These are phyloP conservation scores for Gastrophysa polygoni DNA, from an alignment of 2,888 invertebrate species.

Conservation along the genomic window DNA sequence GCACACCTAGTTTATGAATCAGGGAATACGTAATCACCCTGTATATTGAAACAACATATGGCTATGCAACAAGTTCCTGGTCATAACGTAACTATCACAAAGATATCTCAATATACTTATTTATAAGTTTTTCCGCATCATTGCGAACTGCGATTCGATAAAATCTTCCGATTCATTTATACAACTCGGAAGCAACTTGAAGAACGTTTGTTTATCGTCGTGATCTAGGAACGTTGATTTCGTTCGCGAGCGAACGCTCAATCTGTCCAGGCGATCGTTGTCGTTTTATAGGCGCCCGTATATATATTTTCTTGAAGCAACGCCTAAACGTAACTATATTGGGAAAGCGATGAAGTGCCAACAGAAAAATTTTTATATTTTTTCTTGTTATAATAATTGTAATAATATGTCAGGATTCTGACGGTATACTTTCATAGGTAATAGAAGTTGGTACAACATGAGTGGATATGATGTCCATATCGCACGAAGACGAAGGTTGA, in stretches of 20 bases:
- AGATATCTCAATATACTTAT: neutral
- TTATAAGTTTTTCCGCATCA: neutral
- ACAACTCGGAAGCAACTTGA: neutral
- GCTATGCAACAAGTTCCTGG: neutral
- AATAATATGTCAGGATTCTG: too few relatives aligned
- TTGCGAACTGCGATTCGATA: neutral
- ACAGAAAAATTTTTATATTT: too few relatives aligned
- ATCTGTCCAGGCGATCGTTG: neutral
- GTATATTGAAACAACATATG: neutral
- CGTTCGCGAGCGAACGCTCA: neutral
- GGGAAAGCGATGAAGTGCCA: too few relatives aligned
- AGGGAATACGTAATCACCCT: too few relatives aligned
- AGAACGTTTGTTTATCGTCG: neutral
- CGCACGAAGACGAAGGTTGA: too few relatives aligned
- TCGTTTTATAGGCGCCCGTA: neutral
- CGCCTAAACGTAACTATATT: too few relatives aligned
- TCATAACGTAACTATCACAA: neutral
- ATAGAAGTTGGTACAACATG: too few relatives aligned
- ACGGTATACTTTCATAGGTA: too few relatives aligned
- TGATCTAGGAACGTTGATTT: neutral
- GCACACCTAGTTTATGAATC: too few relatives aligned
- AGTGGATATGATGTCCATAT: too few relatives aligned
- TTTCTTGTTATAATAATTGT: too few relatives aligned
- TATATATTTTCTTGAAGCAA: too few relatives aligned
- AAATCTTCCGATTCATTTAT: neutral